A percentile compares a stretch with the other conserved stretches of the same genome.
These are phyloP conservation scores for Cantharis lateralis DNA, from an alignment of 2,888 invertebrate genomes.

Conservation along the genomic window DNA sequence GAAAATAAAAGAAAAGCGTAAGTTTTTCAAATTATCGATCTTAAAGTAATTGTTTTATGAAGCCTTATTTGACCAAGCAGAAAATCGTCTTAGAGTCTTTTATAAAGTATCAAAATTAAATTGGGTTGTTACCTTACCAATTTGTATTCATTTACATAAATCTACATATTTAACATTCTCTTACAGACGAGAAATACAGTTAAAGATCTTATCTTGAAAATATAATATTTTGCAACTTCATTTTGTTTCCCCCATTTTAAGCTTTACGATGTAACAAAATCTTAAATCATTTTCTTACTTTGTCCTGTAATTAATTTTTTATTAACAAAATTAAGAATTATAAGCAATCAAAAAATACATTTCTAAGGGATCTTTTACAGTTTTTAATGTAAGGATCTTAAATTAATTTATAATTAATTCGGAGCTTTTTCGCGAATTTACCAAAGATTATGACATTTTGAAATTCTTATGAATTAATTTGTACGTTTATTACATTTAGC, in stretches of 20 bases:
- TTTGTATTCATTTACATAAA: slow-evolving; percentile 32
- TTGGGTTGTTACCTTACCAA: slow-evolving; percentile 31
- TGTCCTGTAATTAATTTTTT: background rate
- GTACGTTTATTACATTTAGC: background rate
- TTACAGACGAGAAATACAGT: slow-evolving; percentile 16
- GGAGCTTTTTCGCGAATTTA: background rate
- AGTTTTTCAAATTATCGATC: background rate
- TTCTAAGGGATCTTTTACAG: background rate
- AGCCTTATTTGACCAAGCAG: slow-evolving; percentile 17
- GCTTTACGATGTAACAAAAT: slow-evolving; percentile 7
- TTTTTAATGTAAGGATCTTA: background rate
- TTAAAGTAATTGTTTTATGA: background rate
- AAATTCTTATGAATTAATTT: background rate
- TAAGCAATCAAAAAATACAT: background rate
- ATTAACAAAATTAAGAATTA: background rate
- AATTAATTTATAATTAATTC: background rate
- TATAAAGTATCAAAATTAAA: slow-evolving; percentile 30
- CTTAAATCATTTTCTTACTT: slow-evolving; percentile 18
- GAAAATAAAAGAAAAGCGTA: background rate
- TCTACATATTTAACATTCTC: slow-evolving; percentile 27
- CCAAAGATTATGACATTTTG: background rate
- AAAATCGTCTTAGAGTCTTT: slow-evolving; percentile 24
- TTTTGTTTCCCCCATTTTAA: slow-evolving; percentile 4
- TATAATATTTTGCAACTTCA: slow-evolving; percentile 25
- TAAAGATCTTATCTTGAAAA: slow-evolving; percentile 26